A percentile compares a stretch with the other conserved stretches of the same genome.
phyloP scores from a whole-genome alignment of 2,888 invertebrate species.

The Marronus borbonicus region DNA sequence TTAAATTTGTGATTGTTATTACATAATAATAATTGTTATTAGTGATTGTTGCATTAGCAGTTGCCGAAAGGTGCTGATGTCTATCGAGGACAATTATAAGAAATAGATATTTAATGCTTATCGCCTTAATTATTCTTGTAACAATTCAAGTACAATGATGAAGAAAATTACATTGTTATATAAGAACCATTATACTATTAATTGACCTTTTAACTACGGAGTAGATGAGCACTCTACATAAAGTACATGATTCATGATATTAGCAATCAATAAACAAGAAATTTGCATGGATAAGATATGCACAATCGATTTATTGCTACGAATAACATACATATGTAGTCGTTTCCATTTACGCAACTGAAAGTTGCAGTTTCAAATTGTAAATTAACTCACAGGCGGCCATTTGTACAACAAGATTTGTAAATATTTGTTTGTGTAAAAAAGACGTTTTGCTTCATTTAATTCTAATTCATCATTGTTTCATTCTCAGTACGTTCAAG shows the following conservation, averaged over 20 bases:
- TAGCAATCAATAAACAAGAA: conserved; percentile 5
- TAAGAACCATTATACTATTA: conserved; percentile 23
- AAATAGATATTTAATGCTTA: conserved; percentile 5
- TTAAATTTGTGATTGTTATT: conserved; percentile 14
- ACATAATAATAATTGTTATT: conserved; percentile 13
- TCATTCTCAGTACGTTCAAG: background rate
- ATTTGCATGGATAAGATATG: background rate
- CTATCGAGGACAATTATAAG: background rate
- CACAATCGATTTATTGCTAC: background rate
- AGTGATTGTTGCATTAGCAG: background rate
- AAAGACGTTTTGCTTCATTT: background rate
- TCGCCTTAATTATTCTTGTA: background rate
- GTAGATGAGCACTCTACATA: background rate
- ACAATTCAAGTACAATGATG: conserved; percentile 1
- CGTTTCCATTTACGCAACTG: too few species aligned
- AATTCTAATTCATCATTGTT: background rate
- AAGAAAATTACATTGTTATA: conserved; percentile 23
- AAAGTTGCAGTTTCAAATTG: background rate
- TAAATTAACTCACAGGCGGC: background rate
- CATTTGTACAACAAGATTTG: background rate
- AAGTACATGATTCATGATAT: conserved; percentile 26
- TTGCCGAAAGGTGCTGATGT: background rate
- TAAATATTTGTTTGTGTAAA: background rate
- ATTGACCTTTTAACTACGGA: conserved; percentile 13
- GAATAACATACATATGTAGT: background rate